Base-by-base conservation (phyloP, 2,888 invertebrate genomes). In the Idaea aversata region DNA sequence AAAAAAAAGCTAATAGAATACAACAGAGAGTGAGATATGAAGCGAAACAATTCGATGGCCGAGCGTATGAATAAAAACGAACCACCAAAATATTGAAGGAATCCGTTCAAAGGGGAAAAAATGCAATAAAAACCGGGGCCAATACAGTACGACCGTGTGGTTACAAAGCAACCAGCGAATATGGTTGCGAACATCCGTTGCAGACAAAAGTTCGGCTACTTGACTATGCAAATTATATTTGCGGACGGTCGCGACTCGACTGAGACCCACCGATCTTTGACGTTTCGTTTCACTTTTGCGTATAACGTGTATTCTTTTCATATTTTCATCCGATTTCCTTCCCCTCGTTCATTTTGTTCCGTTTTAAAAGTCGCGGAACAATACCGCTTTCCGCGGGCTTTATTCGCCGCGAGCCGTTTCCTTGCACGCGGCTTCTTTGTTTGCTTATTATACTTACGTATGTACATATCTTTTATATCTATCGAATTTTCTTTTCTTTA, bases 161-260 rank as follows among this genome's bases (percentile, higher is more conserved):
- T 88, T 90, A 88, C 89, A 91, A 92, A 93, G 91, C 90, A 88
- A 91, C 89, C 85, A 88, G 88, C 90, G 93, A 89, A 90, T 91
- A 91, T 91, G 93, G 90, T 88, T 88, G 86, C 88, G 87, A 91
- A 89, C 90, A 90, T 90, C 91, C 89, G 91, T 80, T 86, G 88
- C 91, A 91, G 90, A 91, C 93, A 90, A 91, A 91, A 89, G 90
- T 93, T 88, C 78, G 88, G 85, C 91, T 92, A 93, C 91, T 93
- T 93, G 93, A 83, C 91, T 93, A 93, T 93, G 93, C 93, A 93
- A 93, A 93, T 93, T 93, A 93, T 93, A 93, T 93, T 93, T 93
- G 93, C 93, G 87, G 93, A 93, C 93, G 87, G 88, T 88, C 86
- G 84, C 87, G 87, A 83, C 84, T 83, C 87, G 87, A 83, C 84